Percentiles rank a stretch among this genome's conserved stretches.
Conservation (phyloP, 2,797 vertebrate genomes). For the Pangasius djambal region DNA sequence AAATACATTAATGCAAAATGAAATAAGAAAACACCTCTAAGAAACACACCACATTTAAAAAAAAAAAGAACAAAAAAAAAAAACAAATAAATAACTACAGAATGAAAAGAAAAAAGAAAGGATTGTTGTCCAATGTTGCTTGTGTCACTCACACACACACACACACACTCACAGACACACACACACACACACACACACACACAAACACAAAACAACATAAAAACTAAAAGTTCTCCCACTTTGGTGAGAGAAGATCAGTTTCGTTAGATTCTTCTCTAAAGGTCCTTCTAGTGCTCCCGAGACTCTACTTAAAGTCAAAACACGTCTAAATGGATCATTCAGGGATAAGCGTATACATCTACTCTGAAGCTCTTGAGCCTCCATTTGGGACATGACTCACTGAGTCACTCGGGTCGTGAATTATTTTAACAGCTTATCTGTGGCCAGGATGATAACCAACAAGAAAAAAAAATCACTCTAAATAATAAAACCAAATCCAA, state of each 20-base stretch:
- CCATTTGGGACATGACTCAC: slow-evolving; percentile 1
- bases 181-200: slow-evolving; percentile 5
- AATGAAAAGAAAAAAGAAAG: slow-evolving; percentile 32
- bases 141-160: slow-evolving; percentile 20
- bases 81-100: slow-evolving; percentile 75
- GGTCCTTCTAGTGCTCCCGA: slow-evolving; percentile 28
- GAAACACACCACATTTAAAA: slow-evolving; percentile 63
- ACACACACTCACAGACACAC: neutral
- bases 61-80: too few relatives aligned
- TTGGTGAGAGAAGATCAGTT: neutral
- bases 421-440: slow-evolving; percentile 32
- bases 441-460: neutral
- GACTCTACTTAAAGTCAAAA: slow-evolving; percentile 24
- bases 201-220: neutral
- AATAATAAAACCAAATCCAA: slow-evolving; percentile 3
- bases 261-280: neutral
- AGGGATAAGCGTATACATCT: slow-evolving; percentile 32
- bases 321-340: slow-evolving; percentile 26
- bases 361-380: slow-evolving; percentile 22
- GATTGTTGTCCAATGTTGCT: slow-evolving; percentile 34
- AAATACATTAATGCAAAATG: slow-evolving; percentile 57
- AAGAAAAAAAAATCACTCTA: slow-evolving; percentile 19
- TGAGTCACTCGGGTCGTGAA: slow-evolving; percentile 17
- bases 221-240: neutral
- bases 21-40: slow-evolving; percentile 46